Evolutionary conservation across 1,140 invertebrate genomes (phyloP).

Genomic region (Megalonaias nervosa): DNA sequence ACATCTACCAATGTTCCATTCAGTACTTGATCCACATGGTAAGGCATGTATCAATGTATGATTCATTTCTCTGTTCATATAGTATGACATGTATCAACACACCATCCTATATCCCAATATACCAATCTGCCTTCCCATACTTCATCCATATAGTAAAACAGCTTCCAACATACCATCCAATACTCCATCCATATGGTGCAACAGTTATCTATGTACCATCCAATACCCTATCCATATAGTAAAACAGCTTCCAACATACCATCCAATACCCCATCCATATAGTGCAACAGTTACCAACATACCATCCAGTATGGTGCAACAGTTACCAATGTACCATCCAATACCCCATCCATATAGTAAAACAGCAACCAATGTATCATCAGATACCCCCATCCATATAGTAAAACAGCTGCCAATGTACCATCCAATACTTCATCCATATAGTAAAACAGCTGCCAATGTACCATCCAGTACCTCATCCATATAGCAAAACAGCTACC

Average conservation of each 20-base stretch:
- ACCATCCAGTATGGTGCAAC: background rate
- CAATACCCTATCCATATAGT: background rate
- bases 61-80: background rate
- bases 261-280: too few species aligned
- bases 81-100: background rate
- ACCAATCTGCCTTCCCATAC: background rate
- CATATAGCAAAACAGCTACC: background rate
- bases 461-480: conserved; percentile 56
- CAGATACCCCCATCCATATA: background rate
- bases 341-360: background rate
- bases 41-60: background rate
- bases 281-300: background rate
- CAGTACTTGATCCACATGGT: background rate
- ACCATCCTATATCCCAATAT: background rate
- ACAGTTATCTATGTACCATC: background rate
- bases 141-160: background rate
- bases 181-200: conserved; percentile 62
- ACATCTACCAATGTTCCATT: background rate
- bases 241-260: background rate
- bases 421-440: conserved; percentile 40
- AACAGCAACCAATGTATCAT: background rate
- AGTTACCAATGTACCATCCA: background rate
- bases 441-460: background rate
- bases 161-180: conserved; percentile 12
- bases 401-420: too few species aligned